These are phyloP conservation scores for Eurois occulta DNA, from an alignment of 2,888 invertebrate genomes.

Conservation along the genomic window DNA sequence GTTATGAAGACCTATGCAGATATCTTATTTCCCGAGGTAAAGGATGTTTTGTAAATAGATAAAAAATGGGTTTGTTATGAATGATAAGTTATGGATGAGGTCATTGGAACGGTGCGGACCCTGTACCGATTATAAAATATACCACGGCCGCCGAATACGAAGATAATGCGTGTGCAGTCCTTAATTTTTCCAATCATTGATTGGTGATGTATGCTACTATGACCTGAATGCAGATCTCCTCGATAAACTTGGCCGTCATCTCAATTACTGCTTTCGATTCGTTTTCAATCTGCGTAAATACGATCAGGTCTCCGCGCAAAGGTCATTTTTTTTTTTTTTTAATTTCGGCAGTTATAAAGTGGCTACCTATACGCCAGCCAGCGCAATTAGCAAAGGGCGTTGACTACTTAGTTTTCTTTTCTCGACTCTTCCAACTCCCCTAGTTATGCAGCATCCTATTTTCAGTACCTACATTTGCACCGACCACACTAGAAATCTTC, in stretches of 20 bases:
- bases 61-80: background rate
- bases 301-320: background rate
- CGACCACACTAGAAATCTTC: background rate
- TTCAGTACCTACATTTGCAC: no score
- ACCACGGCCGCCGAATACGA: background rate
- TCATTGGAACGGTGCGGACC: background rate
- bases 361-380: background rate
- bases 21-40: background rate
- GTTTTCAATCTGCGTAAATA: background rate
- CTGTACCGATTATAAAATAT: background rate
- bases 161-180: background rate
- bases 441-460: no score
- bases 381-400: background rate
- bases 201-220: no score
- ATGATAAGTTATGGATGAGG: background rate
- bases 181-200: background rate
- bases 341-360: no score
- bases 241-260: background rate
- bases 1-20: slow-evolving; percentile 11
- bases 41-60: background rate
- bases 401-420: background rate
- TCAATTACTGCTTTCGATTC: background rate
- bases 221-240: background rate
- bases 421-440: background rate
- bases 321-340: no score